These are phyloP conservation scores for Prinia subflava DNA, from an alignment of 2,113 vertebrate genomes.

Conservation along the genomic window DNA sequence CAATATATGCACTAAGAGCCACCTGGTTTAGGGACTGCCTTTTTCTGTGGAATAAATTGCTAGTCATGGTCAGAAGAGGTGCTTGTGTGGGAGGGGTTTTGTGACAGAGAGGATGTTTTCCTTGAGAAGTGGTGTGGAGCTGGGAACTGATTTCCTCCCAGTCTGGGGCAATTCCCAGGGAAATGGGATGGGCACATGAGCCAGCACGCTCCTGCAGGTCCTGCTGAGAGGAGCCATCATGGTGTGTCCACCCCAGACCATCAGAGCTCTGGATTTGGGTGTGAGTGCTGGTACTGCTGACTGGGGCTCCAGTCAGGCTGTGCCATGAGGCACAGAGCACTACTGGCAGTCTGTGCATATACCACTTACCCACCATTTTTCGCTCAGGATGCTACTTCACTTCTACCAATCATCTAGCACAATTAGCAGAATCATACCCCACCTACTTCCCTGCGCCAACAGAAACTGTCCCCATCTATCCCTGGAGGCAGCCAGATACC, in stretches of 20 bases:
- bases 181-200: background rate
- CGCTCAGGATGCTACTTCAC: background rate
- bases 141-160: background rate
- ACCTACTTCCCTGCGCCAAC: background rate
- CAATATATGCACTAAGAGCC: background rate
- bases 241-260: background rate
- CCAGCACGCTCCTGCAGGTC: background rate
- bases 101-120: background rate
- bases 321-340: rapidly evolving
- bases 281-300: background rate
- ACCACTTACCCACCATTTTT: background rate
- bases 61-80: background rate
- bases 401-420: background rate
- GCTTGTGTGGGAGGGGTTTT: background rate
- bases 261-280: background rate
- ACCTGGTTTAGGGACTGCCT: background rate
- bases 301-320: background rate
- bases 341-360: background rate
- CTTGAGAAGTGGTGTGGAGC: background rate
- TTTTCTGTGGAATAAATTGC: background rate
- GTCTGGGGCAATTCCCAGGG: rapidly evolving
- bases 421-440: background rate
- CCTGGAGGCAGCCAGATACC: background rate
- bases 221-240: background rate
- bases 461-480: background rate